Conservation (phyloP, 2,888 invertebrate species). For the Arrhopalites spinosus region DNA sequence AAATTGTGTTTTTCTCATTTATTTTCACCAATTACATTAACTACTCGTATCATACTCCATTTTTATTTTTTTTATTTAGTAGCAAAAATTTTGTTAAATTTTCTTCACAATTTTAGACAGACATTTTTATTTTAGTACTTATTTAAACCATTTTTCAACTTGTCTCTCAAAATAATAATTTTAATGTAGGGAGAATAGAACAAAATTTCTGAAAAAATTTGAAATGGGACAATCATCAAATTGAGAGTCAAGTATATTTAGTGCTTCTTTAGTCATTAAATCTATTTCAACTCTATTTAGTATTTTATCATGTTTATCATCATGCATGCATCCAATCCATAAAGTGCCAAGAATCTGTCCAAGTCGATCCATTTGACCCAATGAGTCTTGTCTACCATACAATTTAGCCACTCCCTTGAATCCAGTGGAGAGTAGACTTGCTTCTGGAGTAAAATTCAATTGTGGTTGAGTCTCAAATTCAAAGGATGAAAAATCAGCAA, state of each 20-base stretch:
- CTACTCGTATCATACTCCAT: too few relatives aligned
- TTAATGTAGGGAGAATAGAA: neutral
- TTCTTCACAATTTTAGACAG: too few relatives aligned
- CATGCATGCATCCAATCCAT: neutral
- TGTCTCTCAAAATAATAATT: too few relatives aligned
- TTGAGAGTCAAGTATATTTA: conserved; percentile 12
- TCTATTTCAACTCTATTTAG: too few relatives aligned
- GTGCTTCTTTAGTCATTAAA: neutral
- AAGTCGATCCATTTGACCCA: neutral
- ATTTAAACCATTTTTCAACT: too few relatives aligned
- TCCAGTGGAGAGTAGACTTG: conserved; percentile 7
- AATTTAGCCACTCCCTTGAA: conserved; percentile 21
- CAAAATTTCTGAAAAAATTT: conserved; percentile 11
- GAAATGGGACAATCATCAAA: conserved; percentile 1
- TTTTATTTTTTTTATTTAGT: too few relatives aligned
- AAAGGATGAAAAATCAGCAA: conserved; percentile 26
- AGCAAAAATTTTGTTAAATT: too few relatives aligned
- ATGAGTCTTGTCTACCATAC: neutral
- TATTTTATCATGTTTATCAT: neutral
- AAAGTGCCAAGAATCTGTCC: conserved; percentile 4
- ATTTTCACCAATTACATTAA: too few relatives aligned
- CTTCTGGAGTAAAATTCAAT: neutral
- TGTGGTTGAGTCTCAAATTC: conserved; percentile 5
- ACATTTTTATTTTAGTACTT: too few relatives aligned
- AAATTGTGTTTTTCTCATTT: too few relatives aligned